These are phyloP conservation scores for Drosophila triauraria DNA, from an alignment of 1,140 invertebrate genomes.

Conservation along the genomic window DNA sequence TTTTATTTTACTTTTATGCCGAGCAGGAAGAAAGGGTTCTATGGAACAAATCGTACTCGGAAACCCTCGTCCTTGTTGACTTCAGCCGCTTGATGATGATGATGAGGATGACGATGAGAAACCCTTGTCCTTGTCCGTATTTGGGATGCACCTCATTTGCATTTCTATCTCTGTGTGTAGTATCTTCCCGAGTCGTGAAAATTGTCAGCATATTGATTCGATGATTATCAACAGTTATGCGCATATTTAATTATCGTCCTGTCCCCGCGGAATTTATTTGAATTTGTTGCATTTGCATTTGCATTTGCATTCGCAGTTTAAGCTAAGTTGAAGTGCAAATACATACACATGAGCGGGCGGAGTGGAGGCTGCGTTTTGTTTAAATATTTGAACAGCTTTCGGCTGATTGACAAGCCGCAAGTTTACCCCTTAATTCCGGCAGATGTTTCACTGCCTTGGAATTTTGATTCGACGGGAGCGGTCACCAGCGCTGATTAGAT, in stretches of 20 bases:
- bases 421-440: conserved; percentile 26
- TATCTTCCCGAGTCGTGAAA: conserved; percentile 64
- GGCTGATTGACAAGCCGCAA: conserved; percentile 65
- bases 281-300: conserved; percentile 43
- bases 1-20: conserved; percentile 31
- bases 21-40: conserved; percentile 27
- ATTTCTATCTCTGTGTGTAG: conserved; percentile 42
- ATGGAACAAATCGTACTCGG: too few species aligned
- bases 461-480: conserved; percentile 34
- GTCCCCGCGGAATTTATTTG: conserved; percentile 30
- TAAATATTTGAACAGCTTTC: conserved; percentile 76
- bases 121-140: conserved; percentile 37
- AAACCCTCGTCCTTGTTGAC: conserved; percentile 60
- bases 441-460: conserved; percentile 29
- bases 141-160: conserved; percentile 68
- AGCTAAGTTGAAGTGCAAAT: conserved; percentile 74
- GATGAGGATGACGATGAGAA: conserved; percentile 15
- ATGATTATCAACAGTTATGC: conserved; percentile 82
- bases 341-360: conserved; percentile 19
- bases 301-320: conserved; percentile 31
- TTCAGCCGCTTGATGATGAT: conserved; percentile 60
- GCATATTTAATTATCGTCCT: conserved; percentile 72
- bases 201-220: conserved; percentile 82
- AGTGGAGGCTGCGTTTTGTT: conserved; percentile 33
- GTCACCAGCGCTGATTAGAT: conserved; percentile 67